Evolutionary conservation across 2,888 invertebrate genomes (phyloP).

Genomic region (Blastobasis lacticolella): DNA sequence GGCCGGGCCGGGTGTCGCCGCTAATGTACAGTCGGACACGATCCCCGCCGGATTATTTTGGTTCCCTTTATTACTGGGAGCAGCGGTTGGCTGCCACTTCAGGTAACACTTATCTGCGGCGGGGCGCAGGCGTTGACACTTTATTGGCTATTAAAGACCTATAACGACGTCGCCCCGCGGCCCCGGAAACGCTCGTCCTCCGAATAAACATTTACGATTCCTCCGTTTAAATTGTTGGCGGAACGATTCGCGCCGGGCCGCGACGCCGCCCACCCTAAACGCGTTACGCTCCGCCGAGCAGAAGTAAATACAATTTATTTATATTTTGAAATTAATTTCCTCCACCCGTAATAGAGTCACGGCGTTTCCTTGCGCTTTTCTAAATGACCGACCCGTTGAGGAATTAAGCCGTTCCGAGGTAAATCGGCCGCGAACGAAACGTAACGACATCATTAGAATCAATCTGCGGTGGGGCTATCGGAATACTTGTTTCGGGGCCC

Average conservation of each 20-base stretch:
- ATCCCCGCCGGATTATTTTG: conserved; percentile 1
- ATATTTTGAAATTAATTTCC: conserved; percentile 65
- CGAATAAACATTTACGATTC: conserved; percentile 69
- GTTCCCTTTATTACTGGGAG: conserved; percentile 2
- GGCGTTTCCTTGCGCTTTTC: conserved; percentile 38
- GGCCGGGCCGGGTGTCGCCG: too few relatives aligned
- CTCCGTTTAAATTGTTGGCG: conserved; percentile 65
- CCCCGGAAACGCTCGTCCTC: conserved; percentile 45
- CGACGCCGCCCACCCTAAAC: conserved; percentile 43
- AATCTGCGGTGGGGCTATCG: not conserved
- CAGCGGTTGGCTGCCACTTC: conserved; percentile 26
- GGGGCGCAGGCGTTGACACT: conserved; percentile 55
- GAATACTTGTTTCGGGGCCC: too few relatives aligned
- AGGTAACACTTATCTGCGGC: conserved; percentile 54
- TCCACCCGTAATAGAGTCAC: conserved; percentile 46
- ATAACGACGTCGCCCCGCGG: conserved; percentile 59
- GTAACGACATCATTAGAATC: conserved; percentile 1
- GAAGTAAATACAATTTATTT: conserved; percentile 68
- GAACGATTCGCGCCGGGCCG: conserved; percentile 52
- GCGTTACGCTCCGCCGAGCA: conserved; percentile 59
- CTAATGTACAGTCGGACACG: too few relatives aligned
- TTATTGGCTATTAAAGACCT: conserved; percentile 68
- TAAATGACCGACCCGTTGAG: conserved; percentile 32
- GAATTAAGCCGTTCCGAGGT: conserved; percentile 5
- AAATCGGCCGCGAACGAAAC: conserved; percentile 1